Evolutionary conservation across 2,113 vertebrate genomes (phyloP).

Genomic region (Motacilla alba): DNA sequence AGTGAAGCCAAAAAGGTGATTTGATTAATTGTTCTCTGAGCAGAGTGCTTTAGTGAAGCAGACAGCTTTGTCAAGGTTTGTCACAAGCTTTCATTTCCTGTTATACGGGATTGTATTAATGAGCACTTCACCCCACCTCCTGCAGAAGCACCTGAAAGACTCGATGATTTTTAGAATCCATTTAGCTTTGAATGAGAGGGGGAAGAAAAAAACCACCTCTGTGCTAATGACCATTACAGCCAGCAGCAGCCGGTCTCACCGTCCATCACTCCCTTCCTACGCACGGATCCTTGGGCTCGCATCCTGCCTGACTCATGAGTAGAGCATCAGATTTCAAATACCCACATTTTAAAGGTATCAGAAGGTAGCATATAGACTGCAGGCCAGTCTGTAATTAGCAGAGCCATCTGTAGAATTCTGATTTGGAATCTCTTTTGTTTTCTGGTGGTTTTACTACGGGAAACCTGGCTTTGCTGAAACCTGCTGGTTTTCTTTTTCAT

Average conservation of each 20-base stretch:
- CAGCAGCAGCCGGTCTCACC: not conserved
- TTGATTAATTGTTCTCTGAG: not conserved
- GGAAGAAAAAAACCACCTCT: not conserved
- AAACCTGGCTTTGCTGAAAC: not conserved
- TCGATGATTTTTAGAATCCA: not conserved
- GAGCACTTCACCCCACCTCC: not conserved
- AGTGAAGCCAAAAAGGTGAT: not conserved
- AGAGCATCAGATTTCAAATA: not conserved
- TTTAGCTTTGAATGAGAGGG: not conserved
- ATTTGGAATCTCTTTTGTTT: not conserved
- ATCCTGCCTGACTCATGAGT: not conserved
- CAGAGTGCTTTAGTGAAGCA: not conserved
- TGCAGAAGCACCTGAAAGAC: not conserved
- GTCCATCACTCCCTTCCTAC: not conserved
- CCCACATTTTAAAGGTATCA: not conserved
- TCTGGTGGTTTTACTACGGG: not conserved
- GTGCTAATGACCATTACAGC: not conserved
- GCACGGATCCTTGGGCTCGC: not conserved
- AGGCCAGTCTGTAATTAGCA: not conserved
- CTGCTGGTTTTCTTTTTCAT: not conserved
- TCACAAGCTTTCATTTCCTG: not conserved
- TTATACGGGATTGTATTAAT: not conserved
- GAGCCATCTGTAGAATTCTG: not conserved
- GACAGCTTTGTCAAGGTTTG: not conserved
- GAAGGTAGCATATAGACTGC: not conserved